These are phyloP conservation scores for Willowsia nigromaculata DNA, from an alignment of 2,888 invertebrate genomes.

Conservation along the genomic window DNA sequence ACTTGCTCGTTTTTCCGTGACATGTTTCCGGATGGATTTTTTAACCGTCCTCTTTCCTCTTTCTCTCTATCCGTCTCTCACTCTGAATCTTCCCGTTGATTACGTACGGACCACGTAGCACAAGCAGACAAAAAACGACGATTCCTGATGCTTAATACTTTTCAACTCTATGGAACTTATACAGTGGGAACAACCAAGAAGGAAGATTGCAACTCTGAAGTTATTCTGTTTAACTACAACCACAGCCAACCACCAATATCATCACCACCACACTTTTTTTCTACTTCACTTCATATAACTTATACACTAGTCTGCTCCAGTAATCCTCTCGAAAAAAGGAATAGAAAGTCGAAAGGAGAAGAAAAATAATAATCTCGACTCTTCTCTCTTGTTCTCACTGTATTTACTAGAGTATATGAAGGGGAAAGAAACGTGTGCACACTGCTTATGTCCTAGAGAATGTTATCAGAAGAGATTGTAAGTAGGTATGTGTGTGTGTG, in stretches of 20 bases:
- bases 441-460: background rate
- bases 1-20: slow-evolving; percentile 57
- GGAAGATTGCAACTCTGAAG: background rate
- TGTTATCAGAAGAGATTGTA: background rate
- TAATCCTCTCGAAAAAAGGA: background rate
- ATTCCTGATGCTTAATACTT: slow-evolving; percentile 35
- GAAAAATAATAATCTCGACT: slow-evolving; percentile 18
- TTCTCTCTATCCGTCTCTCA: background rate
- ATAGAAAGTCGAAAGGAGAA: background rate
- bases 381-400: background rate
- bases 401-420: background rate
- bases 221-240: background rate
- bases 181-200: background rate
- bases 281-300: slow-evolving; percentile 5
- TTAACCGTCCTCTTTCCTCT: slow-evolving; percentile 5
- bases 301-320: background rate
- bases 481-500: background rate
- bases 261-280: background rate
- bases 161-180: background rate
- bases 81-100: slow-evolving; percentile 46
- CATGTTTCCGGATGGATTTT: slow-evolving; percentile 69
- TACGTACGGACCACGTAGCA: background rate
- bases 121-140: background rate
- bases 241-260: background rate
- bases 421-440: background rate